Evolutionary conservation across 2,888 invertebrate species (phyloP).

Genomic region (Spodoptera exigua): DNA sequence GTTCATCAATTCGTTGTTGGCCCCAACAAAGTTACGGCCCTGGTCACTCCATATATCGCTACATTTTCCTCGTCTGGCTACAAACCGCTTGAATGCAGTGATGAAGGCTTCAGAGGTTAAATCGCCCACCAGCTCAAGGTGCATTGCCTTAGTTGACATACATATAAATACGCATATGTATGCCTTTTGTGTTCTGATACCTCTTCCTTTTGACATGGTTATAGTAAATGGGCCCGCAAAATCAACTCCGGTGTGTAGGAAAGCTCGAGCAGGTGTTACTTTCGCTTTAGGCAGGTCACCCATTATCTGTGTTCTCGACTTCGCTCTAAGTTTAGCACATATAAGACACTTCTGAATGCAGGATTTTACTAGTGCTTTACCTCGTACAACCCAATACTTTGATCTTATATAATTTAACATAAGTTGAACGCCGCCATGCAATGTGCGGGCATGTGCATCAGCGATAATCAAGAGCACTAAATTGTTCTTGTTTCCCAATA

Average conservation of each 20-base stretch:
- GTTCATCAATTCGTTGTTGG: not conserved
- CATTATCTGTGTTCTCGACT: slow-evolving; percentile 1
- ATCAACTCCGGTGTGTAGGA: slow-evolving; percentile 6
- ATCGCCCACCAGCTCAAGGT: not conserved
- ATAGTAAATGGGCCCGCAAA: slow-evolving; percentile 6
- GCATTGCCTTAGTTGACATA: slow-evolving; percentile 7
- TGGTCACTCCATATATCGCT: slow-evolving; percentile 7
- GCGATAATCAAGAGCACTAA: not conserved
- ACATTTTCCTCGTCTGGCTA: slow-evolving; percentile 1
- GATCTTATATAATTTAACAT: not conserved
- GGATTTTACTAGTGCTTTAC: not conserved
- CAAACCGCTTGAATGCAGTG: slow-evolving; percentile 1
- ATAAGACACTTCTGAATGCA: not conserved
- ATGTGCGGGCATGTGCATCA: not conserved
- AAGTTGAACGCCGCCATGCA: too few species aligned
- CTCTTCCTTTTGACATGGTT: slow-evolving; percentile 7
- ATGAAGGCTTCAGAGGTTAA: not conserved
- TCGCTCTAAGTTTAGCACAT: slow-evolving; percentile 5
- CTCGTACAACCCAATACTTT: not conserved
- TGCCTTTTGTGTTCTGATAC: not conserved
- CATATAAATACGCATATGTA: slow-evolving; percentile 1
- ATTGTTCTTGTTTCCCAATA: slow-evolving; percentile 1
- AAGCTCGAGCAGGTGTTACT: slow-evolving; percentile 4
- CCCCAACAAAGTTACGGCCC: slow-evolving; percentile 6
- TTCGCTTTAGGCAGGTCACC: slow-evolving; percentile 2